Evolutionary conservation across 2,888 invertebrate species (phyloP), one percentile per base, ranked within the genome.

Genomic region (Drosophila nigricruria): DNA sequence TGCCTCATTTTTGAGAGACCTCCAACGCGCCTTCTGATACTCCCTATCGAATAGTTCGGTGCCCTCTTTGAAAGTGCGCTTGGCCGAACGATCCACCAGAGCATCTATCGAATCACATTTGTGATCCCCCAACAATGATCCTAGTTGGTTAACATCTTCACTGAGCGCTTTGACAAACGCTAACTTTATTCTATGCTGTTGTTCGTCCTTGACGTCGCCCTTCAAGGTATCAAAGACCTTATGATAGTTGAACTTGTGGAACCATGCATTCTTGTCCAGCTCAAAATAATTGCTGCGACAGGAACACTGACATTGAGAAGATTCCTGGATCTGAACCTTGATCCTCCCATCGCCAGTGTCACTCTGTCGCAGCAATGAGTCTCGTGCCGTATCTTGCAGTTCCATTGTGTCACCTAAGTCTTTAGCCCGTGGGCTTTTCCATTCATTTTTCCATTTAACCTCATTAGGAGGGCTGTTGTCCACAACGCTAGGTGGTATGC

Each of bases 111-210:
- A 58, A 0, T 12, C 59, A 3, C 68, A 66, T n/a, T 36, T 14
- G 30, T 63, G 63, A 59, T 72, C 49, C 36, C 67, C 53, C 14
- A 63, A 14, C 9, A 66, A 65, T 34, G 68, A 59, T 47, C 76
- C 73, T 5, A 83, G 64, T 40, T 61, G 66, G 53, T 75, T 74
- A 14, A 65, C 66, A 57, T 83, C 82, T 27, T 66, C 72, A 23
- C 76, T 71, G 23, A 85, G 27, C 1, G 89, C 87, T 32, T 72
- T 60, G 2, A 83, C 57, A 27, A 77, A 77, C 20, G 71, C 54
- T 8, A 25, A 56, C 32, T 74, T 88, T 0, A 82, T 34, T 2
- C 52, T 42, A 45, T 65, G 6, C 30, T 58, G 23, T 16, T 79
- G 67, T 1, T 47, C 49, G 18, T 61, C 32, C 8, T 60, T 32